These are phyloP conservation scores for Thalassoma bifasciatum DNA, from an alignment of 2,113 vertebrate species.

Conservation along the genomic window DNA sequence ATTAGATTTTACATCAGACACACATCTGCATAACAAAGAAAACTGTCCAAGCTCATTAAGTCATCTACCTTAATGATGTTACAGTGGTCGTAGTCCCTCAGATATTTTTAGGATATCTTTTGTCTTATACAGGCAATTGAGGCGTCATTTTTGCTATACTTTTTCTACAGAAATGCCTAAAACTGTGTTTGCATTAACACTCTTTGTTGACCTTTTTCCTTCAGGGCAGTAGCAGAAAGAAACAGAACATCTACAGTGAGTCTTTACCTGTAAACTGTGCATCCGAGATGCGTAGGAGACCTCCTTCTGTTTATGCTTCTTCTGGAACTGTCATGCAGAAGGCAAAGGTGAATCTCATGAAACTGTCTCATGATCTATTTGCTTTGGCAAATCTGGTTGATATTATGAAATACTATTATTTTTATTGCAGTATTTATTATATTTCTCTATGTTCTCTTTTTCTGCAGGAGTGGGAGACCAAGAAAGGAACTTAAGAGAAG, in stretches of 20 bases:
- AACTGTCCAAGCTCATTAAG: no score
- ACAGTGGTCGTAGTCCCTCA: no score
- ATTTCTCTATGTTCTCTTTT: conserved; percentile 2
- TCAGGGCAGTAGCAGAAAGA: conserved; percentile 72
- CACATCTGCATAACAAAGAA: no score
- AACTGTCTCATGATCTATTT: neutral
- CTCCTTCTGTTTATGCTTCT: conserved; percentile 88
- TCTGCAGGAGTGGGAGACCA: conserved; percentile 96
- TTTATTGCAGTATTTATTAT: neutral
- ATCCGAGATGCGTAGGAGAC: conserved; percentile 89
- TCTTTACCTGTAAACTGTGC: conserved; percentile 92
- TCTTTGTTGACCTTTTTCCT: neutral
- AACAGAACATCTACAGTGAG: conserved; percentile 79
- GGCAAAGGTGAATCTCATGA: conserved; percentile 88
- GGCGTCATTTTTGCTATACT: no score
- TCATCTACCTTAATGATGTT: no score
- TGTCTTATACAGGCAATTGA: no score
- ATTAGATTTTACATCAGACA: no score
- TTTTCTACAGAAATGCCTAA: no score
- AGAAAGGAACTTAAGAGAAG: conserved; percentile 87
- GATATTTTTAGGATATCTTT: no score
- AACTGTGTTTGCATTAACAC: neutral
- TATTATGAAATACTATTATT: no score
- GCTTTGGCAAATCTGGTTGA: no score
- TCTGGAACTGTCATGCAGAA: conserved; percentile 93